Evolutionary conservation across 2,888 invertebrate genomes (phyloP), one percentile per base, ranked within the genome.

Genomic region (Crocallis elinguaria): DNA sequence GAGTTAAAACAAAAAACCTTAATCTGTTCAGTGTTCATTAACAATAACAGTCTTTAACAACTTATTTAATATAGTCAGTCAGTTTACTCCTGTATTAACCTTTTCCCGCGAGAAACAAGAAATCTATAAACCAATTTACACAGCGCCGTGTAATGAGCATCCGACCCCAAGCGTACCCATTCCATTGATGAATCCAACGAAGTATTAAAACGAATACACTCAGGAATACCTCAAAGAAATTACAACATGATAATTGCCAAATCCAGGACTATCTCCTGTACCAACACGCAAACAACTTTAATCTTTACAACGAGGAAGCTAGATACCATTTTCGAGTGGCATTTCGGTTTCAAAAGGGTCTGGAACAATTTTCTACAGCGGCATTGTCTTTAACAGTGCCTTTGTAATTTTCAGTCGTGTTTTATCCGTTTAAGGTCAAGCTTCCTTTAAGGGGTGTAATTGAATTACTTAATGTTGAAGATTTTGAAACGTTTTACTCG

Each of bases 341-440:
- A 14, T 9, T 30, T 11, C n/a, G n/a, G n/a, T n/a, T n/a, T n/a
- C n/a, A n/a, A n/a, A n/a, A n/a, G n/a, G n/a, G n/a, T n/a, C n/a
- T n/a, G n/a, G 9, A 16, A 33, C 16, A 16, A 16, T 33, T 33
- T 33, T 16, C 5, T 9, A 16, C 33, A 33, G 16, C 9, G 19
- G 17, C 16, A 35, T 35, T 35, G 35, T 35, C 35, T 35, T n/a
- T n/a, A n/a, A 35, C 35, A 19, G 35, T 19, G 17, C 5, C 19
- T 17, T 16, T 19, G 35, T 35, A 35, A 35, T 35, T 35, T 35
- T 19, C 35, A 35, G 35, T 11, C 35, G 19, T 35, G 35, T 35
- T 35, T 35, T 35, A 35, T 35, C 2, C 35, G 19, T 35, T 35
- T 35, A 35, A 35, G 35, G 35, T 17, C 35, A 35, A 35, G 35